Conservation (phyloP, 2,888 invertebrate genomes). For the Caenorhabditis doughertyi region DNA sequence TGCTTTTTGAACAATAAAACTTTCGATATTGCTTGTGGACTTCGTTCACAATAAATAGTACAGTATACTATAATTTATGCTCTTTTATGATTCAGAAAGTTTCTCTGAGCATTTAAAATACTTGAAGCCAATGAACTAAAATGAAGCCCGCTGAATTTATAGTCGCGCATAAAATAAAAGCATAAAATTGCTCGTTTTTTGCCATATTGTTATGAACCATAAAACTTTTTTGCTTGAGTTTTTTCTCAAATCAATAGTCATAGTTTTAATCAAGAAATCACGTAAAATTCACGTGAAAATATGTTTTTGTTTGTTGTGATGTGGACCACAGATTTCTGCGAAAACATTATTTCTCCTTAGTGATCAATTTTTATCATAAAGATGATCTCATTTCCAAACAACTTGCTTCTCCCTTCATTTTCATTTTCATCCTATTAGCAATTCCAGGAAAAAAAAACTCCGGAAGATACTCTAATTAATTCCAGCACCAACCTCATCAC, state of each 20-base stretch:
- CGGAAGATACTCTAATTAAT: slow-evolving; percentile 33
- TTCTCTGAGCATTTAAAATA: background rate
- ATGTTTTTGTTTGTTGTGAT: background rate
- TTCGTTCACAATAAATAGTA: too few species aligned
- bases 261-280: background rate
- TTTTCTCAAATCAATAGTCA: background rate
- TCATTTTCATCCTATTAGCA: too few species aligned
- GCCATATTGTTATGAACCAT: background rate
- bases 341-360: background rate
- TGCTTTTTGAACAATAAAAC: too few species aligned
- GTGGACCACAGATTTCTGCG: background rate
- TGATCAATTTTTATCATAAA: slow-evolving; percentile 7
- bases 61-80: too few species aligned
- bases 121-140: background rate
- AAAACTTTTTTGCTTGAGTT: background rate
- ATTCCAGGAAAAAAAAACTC: too few species aligned
- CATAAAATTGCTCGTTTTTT: background rate
- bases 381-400: background rate
- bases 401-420: too few species aligned
- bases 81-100: background rate
- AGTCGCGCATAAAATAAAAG: background rate
- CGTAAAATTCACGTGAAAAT: background rate
- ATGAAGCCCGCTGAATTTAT: background rate
- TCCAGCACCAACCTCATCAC: background rate
- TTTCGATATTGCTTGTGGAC: too few species aligned